Conservation (phyloP, 2,113 vertebrate genomes). For the Lipophrys pholis region DNA sequence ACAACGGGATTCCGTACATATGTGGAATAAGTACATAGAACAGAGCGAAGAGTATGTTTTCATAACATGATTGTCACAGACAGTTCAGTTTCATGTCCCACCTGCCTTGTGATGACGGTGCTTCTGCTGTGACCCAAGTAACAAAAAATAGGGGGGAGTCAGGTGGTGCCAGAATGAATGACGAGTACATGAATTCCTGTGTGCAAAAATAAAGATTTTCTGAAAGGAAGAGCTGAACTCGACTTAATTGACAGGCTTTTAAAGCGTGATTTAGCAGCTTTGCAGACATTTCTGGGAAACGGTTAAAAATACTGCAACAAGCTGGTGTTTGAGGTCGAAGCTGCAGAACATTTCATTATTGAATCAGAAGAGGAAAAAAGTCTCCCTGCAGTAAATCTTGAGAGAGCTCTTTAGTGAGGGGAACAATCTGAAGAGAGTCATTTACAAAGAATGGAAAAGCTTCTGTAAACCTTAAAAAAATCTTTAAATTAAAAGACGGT, state of each 20-base stretch:
- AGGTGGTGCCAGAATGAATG: constrained; percentile 6
- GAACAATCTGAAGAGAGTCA: background rate
- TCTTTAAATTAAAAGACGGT: too few species aligned
- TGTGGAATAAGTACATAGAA: constrained; percentile 37
- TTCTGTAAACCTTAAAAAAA: background rate
- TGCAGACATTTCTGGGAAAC: constrained; percentile 14
- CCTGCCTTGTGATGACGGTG: constrained; percentile 3
- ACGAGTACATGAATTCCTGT: background rate
- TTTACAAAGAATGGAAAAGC: background rate
- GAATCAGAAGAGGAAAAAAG: background rate
- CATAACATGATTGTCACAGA: constrained; percentile 63
- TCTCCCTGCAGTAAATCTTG: background rate
- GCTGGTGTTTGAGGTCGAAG: background rate
- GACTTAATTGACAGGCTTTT: background rate
- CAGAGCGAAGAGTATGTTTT: constrained; percentile 33
- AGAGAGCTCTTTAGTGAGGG: background rate
- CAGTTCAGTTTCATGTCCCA: constrained; percentile 3
- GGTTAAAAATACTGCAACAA: constrained; percentile 3
- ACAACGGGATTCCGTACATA: constrained; percentile 22
- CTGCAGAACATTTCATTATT: background rate
- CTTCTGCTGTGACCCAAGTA: constrained; percentile 21
- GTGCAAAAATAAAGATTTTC: background rate
- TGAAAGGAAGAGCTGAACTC: background rate
- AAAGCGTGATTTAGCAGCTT: constrained; percentile 7
- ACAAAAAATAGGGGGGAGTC: constrained; percentile 1